Evolutionary conservation across 2,113 vertebrate genomes (phyloP).

Genomic region (Plestiodon gilberti): DNA sequence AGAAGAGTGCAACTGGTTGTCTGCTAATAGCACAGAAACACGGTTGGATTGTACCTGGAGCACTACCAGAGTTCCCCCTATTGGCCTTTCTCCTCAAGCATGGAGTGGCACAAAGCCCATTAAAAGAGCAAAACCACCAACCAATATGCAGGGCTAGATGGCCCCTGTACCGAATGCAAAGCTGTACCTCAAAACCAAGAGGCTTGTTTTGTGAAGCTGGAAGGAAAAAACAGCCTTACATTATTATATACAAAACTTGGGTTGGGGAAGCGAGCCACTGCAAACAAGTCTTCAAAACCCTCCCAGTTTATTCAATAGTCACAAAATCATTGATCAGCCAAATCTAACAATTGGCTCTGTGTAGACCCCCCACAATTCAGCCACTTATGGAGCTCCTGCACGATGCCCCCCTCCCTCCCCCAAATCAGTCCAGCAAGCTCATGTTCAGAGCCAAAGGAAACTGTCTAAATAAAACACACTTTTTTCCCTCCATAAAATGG

Average conservation of each 20-base stretch:
- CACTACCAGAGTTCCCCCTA: not conserved
- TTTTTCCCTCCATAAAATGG: constrained; percentile 31
- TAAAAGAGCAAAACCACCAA: not conserved
- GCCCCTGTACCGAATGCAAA: not conserved
- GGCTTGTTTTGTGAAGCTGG: not conserved
- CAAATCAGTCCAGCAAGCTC: not conserved
- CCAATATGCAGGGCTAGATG: not conserved
- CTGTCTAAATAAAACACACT: constrained; percentile 49
- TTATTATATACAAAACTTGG: not conserved
- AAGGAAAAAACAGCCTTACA: not conserved
- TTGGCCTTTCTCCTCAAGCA: not conserved
- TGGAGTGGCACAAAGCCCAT: not conserved
- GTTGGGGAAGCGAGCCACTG: not conserved
- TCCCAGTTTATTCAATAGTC: constrained; percentile 50
- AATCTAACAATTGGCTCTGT: constrained; percentile 1
- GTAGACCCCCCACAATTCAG: constrained; percentile 6
- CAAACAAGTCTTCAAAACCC: constrained; percentile 23
- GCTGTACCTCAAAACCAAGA: not conserved
- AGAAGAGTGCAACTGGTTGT: too few species aligned
- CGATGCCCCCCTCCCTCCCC: constrained; percentile 11
- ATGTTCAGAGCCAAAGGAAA: constrained; percentile 44
- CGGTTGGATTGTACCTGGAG: not conserved
- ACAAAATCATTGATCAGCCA: constrained; percentile 34
- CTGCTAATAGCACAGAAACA: not conserved
- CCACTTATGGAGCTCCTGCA: not conserved